phyloP scores from a whole-genome alignment of 1,140 invertebrate species.

The Conus ventricosus region DNA sequence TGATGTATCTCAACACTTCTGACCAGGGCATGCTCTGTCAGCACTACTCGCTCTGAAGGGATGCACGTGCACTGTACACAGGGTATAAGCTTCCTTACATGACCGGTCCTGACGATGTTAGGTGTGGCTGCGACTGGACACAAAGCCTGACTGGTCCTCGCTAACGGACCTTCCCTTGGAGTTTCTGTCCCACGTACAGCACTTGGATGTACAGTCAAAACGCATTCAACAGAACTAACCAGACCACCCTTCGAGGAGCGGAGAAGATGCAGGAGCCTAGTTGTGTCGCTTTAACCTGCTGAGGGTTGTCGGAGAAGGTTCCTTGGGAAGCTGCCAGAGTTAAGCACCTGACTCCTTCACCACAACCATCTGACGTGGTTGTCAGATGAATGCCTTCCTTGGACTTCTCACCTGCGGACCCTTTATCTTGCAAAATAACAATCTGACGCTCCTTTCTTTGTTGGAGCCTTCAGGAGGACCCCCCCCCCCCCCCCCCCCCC shows the following conservation, averaged over 20 bases:
- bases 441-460: background rate
- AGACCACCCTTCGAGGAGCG: background rate
- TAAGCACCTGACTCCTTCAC: background rate
- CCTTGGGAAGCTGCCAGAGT: background rate
- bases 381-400: background rate
- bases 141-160: background rate
- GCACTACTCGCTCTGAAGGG: background rate
- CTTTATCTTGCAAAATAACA: background rate
- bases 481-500: no score
- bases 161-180: background rate
- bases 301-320: background rate
- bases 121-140: background rate
- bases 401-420: background rate
- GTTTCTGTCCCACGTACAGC: constrained; percentile 1
- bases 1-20: background rate
- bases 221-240: background rate
- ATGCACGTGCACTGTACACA: background rate
- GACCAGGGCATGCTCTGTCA: background rate
- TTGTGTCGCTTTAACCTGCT: background rate
- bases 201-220: constrained; percentile 6
- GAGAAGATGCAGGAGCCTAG: background rate
- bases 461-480: background rate
- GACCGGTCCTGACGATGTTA: background rate
- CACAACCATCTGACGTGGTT: background rate
- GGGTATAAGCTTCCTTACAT: background rate